Evolutionary conservation across 2,888 invertebrate species (phyloP), one percentile per base, ranked within the genome.

Genomic region (Rhabditoides inermis): DNA sequence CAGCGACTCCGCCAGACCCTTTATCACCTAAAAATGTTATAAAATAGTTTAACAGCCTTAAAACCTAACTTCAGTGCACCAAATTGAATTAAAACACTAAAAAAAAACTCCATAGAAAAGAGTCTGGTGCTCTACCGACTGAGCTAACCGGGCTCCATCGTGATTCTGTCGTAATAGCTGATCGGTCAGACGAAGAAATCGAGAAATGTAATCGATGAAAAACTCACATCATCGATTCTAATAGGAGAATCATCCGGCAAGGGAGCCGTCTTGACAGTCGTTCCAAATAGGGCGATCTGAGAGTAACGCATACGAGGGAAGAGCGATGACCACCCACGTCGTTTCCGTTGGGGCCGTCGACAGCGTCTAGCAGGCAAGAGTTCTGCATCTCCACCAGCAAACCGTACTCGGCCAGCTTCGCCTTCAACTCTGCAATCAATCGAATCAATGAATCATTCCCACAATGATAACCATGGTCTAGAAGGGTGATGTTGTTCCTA

Each of bases 341-440:
- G 18, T 5, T 50, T 0, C 48, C 51, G 3, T n/a, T 40, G 10
- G 10, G 1, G 7, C 20, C 1, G 10, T n/a, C 15, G 10, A 65
- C 45, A 1, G 61, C 61, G 46, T 70, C 70, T 26, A 71, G 53
- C 18, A 71, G 57, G 45, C 64, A 65, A 0, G 70, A 70, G 47
- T 66, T 63, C 37, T 56, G 42, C 18, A 62, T 44, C 30, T 63
- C 64, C 36, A 71, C 62, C 15, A 56, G 51, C 18, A 71, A 51
- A 7, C 71, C 71, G 48, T 68, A 71, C 7, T 68, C 68, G 23
- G 54, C 62, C 6, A 71, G 56, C 12, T 53, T 56, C 25, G 55
- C 47, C 36, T 55, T 51, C 28, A 71, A 32, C n/a, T 69, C 69
- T 56, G 30, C 45, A 58, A 42, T n/a, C n/a, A n/a, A n/a, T n/a